These are phyloP conservation scores for Chunga burmeisteri DNA, from an alignment of 2,113 vertebrate genomes.

Conservation along the genomic window DNA sequence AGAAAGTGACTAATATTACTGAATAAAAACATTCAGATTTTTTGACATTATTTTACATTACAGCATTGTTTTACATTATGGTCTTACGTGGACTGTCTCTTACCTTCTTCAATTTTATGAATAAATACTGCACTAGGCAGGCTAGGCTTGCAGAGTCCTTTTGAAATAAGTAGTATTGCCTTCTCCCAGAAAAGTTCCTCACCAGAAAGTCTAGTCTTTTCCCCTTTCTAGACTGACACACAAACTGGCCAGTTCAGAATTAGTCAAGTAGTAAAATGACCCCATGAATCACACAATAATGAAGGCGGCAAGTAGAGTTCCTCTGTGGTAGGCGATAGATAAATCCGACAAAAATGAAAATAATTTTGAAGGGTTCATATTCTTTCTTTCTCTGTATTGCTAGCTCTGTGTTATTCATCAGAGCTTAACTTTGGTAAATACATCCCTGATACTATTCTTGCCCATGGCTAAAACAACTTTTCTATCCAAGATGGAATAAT, in stretches of 20 bases:
- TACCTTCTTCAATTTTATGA: neutral
- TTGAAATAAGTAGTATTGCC: neutral
- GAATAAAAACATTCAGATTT: neutral
- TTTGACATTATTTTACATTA: neutral
- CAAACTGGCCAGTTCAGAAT: neutral
- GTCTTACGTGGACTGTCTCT: neutral
- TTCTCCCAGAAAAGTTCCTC: neutral
- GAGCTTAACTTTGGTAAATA: neutral
- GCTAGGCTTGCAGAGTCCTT: neutral
- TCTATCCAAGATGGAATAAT: neutral
- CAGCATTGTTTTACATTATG: neutral
- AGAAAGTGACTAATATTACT: neutral
- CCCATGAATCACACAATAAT: neutral
- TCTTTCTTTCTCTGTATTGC: neutral
- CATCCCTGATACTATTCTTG: neutral
- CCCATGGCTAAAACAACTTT: neutral
- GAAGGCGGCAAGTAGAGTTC: neutral
- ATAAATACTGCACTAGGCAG: neutral
- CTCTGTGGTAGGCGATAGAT: neutral
- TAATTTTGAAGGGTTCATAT: neutral
- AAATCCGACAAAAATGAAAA: neutral
- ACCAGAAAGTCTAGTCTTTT: neutral
- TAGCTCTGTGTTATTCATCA: neutral
- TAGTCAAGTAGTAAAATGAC: neutral
- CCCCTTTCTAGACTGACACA: no score